Conservation (phyloP, 2,113 vertebrate species). For the Empidonax traillii region DNA sequence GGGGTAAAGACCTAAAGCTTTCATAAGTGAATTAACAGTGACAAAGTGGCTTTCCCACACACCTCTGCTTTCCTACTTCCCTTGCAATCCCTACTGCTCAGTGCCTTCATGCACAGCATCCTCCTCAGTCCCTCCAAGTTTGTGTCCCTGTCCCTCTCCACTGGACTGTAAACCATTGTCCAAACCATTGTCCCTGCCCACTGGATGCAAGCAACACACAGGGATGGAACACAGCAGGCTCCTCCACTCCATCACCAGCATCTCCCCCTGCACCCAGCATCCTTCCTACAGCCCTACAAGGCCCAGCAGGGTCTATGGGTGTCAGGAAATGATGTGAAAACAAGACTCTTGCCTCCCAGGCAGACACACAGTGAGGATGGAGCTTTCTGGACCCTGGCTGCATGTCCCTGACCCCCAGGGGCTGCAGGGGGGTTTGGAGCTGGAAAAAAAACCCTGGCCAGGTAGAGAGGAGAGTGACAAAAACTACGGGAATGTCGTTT, state of each 20-base stretch:
- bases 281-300: not conserved
- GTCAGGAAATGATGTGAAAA: not conserved
- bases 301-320: not conserved
- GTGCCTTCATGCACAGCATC: not conserved
- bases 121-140: not conserved
- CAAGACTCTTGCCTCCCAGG: rapidly evolving
- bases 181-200: not conserved
- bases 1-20: not conserved
- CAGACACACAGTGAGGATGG: not conserved
- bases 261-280: rapidly evolving
- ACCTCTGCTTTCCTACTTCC: rapidly evolving
- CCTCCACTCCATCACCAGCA: not conserved
- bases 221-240: rapidly evolving
- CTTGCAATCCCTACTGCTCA: not conserved
- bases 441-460: not conserved
- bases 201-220: not conserved
- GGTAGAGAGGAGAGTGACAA: not conserved
- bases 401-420: rapidly evolving
- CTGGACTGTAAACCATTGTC: not conserved
- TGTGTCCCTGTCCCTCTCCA: rapidly evolving
- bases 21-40: rapidly evolving
- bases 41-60: rapidly evolving
- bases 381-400: not conserved
- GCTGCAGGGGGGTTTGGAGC: not conserved
- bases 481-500: rapidly evolving